Evolutionary conservation across 2,888 invertebrate species (phyloP).

Genomic region (Muschampia plurimacula): DNA sequence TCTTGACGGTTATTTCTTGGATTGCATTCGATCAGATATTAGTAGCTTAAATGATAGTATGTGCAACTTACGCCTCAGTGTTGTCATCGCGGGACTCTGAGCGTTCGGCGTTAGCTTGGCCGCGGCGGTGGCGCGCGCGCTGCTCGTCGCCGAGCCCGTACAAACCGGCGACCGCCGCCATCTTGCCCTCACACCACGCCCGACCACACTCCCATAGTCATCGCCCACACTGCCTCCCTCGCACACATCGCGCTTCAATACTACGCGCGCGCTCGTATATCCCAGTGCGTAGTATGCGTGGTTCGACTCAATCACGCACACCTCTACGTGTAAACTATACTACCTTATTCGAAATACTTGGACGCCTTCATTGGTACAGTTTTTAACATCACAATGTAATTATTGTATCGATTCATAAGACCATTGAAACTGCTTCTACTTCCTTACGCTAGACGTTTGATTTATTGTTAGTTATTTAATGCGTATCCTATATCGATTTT

Average conservation of each 20-base stretch:
- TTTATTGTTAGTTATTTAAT: slow-evolving; percentile 26
- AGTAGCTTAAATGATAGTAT: not conserved
- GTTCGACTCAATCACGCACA: not conserved
- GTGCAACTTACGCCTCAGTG: slow-evolving; percentile 84
- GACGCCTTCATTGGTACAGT: slow-evolving; percentile 79
- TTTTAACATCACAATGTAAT: slow-evolving; percentile 76
- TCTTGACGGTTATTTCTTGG: not conserved
- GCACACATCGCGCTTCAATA: slow-evolving; percentile 27
- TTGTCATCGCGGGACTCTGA: slow-evolving; percentile 86
- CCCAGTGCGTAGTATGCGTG: not conserved
- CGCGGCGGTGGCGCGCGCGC: slow-evolving; percentile 83
- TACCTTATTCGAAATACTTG: slow-evolving; percentile 74
- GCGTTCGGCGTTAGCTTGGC: slow-evolving; percentile 88
- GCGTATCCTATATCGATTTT: slow-evolving; percentile 23
- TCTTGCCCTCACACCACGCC: slow-evolving; percentile 68
- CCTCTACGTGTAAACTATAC: slow-evolving; percentile 50
- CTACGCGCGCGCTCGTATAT: not conserved
- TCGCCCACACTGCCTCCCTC: slow-evolving; percentile 44
- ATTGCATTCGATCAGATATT: not conserved
- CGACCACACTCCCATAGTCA: slow-evolving; percentile 53
- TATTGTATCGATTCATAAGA: slow-evolving; percentile 81
- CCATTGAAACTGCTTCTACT: slow-evolving; percentile 39
- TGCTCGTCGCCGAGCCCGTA: slow-evolving; percentile 92
- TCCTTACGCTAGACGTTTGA: slow-evolving; percentile 39
- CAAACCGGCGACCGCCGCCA: slow-evolving; percentile 93